Base-by-base conservation (phyloP, 2,888 invertebrate genomes). In the Eristalis tenax region DNA sequence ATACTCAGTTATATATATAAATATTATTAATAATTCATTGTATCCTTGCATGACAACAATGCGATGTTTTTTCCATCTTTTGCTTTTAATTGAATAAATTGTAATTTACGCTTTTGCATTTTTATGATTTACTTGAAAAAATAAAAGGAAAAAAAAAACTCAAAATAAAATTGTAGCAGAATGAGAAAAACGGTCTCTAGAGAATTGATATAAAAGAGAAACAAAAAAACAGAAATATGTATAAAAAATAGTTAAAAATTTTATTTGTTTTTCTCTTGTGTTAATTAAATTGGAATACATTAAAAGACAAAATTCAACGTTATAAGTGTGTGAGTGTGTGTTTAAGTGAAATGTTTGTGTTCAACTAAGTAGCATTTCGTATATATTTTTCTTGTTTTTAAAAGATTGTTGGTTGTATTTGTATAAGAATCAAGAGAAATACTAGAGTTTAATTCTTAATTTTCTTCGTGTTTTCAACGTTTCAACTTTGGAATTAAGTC, bases 1-100 rank as follows among this genome's bases (percentile, higher is more conserved):
- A 84, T 80, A 76, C 63, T 86, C 78, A 83, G 78, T 75, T 86
- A 79, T 86, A 86, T 86, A 83, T 86, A 86, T 86, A 86, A 83
- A 86, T 86, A 86, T 86, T 83, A 86, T 86, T 86, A 83, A 79
- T 87, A 87, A 87, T 87, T 87, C 87, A 87, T 87, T 87, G 87
- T 87, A 83, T 87, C 87, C 71, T 86, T 86, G 83, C 83, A 79
- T 79, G 86, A 86, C 78, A 87, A 87, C 87, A 87, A 87, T 87
- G 80, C 83, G 83, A 79, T 80, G 76, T 83, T 83, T 77, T 68
- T 68, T 56, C 8, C 38, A 2, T 23, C n/a, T 28, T 15, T 13
- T 66, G n/a, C 32, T 64, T 84, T 71, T 74, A 63, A 66, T 76
- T 83, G 83, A 83, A 81, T 81, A 77, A 76, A 84, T 64, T 75